Conservation (phyloP, 2,888 invertebrate genomes). For the Cabera pusaria region DNA sequence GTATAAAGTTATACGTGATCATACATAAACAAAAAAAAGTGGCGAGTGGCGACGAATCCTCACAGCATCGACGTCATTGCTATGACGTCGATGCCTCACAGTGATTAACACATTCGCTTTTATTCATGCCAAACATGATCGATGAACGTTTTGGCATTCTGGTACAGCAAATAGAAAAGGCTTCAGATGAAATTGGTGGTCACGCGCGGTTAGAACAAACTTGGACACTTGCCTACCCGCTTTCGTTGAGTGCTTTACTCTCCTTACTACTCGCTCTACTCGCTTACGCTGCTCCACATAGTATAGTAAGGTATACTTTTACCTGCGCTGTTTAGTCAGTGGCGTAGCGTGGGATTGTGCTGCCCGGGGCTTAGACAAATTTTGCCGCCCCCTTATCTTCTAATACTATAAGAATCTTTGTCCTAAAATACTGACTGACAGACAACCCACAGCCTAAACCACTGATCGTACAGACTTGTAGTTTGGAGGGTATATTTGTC, state of each 20-base stretch:
- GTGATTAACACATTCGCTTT: constrained; percentile 27
- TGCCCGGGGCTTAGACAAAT: no score
- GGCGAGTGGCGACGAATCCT: no score
- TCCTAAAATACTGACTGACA: no score
- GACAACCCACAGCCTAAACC: no score
- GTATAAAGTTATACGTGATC: no score
- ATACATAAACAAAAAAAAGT: no score
- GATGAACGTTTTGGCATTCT: constrained; percentile 12
- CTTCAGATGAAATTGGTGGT: constrained; percentile 17
- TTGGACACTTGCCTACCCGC: constrained; percentile 28
- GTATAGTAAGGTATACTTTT: constrained; percentile 43
- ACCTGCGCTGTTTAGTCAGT: constrained; percentile 35
- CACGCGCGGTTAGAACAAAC: constrained; percentile 32
- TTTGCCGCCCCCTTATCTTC: no score
- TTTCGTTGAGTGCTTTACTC: constrained; percentile 45
- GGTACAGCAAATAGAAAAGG: constrained; percentile 22
- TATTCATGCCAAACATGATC: constrained; percentile 20
- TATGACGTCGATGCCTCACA: constrained; percentile 16
- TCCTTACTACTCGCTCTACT: constrained; percentile 56
- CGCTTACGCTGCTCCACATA: constrained; percentile 56
- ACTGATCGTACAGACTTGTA: no score
- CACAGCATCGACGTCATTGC: no score
- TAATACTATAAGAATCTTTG: no score
- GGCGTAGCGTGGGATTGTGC: no score
- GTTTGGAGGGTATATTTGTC: no score